Conservation (phyloP, 2,113 vertebrate genomes). For the Boulengeromyrus knoepffleri region DNA sequence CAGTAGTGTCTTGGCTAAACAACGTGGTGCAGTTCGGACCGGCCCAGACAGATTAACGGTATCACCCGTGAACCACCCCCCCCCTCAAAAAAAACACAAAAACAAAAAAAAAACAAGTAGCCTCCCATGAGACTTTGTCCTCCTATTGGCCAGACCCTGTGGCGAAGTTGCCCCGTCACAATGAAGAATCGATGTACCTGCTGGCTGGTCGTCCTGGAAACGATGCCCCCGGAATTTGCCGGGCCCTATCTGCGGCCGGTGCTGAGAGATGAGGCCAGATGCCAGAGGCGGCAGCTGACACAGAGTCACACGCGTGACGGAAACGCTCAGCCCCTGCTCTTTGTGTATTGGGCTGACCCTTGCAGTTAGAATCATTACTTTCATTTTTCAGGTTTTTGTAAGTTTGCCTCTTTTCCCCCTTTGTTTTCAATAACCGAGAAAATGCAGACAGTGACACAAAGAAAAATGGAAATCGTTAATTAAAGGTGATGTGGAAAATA, state of each 20-base stretch:
- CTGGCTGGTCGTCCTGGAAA: constrained; percentile 39
- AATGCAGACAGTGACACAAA: neutral
- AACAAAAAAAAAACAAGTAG: neutral
- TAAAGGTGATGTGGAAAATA: neutral
- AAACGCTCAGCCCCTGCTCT: neutral
- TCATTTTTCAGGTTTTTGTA: neutral
- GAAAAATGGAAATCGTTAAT: neutral
- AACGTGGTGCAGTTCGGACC: neutral
- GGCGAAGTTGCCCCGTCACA: constrained; percentile 32
- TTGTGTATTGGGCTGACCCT: neutral
- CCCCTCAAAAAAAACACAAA: too few relatives aligned
- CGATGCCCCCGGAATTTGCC: constrained; percentile 27
- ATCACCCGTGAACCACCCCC: constrained; percentile 1
- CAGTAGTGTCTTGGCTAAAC: neutral
- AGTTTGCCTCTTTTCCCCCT: neutral
- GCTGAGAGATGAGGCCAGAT: neutral
- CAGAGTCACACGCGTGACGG: neutral
- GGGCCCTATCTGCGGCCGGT: constrained; percentile 16
- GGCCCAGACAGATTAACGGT: constrained; percentile 49
- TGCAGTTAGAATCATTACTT: neutral
- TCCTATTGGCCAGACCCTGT: constrained; percentile 32
- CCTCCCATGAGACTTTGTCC: constrained; percentile 13
- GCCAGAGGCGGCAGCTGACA: neutral
- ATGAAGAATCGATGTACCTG: constrained; percentile 33
- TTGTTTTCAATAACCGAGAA: neutral